A percentile compares a stretch with the other conserved stretches of the same genome.
Conservation (phyloP, 92 coral and sea anemone genomes). For the Porites evermanni region DNA sequence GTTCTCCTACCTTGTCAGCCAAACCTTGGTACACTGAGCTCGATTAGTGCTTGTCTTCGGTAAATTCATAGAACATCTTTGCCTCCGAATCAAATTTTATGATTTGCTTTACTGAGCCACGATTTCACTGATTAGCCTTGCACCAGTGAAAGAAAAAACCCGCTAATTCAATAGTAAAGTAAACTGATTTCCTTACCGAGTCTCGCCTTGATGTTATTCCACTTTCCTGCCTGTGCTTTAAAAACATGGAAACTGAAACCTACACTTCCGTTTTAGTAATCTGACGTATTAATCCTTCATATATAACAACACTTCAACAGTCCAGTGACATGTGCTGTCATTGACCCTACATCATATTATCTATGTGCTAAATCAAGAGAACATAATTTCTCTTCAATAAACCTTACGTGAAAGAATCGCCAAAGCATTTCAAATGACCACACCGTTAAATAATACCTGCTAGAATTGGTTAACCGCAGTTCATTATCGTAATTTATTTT, state of each 20-base stretch:
- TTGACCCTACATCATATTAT: too few relatives aligned
- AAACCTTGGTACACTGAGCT: not conserved
- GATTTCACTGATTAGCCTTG: not conserved
- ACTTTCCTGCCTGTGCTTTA: not conserved
- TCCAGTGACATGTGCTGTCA: too few relatives aligned
- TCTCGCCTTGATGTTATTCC: not conserved
- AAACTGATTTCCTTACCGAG: not conserved
- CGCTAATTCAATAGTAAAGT: not conserved
- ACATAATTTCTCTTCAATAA: too few relatives aligned
- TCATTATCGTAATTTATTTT: too few relatives aligned
- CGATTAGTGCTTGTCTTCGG: not conserved
- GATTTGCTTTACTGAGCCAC: not conserved
- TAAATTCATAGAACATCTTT: not conserved
- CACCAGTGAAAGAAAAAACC: not conserved
- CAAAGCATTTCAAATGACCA: too few relatives aligned
- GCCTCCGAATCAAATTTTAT: not conserved
- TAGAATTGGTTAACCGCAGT: too few relatives aligned
- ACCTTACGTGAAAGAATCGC: too few relatives aligned
- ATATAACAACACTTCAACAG: too few relatives aligned
- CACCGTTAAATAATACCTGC: too few relatives aligned
- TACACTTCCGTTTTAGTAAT: not conserved
- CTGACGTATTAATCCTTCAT: not conserved
- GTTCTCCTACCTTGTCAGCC: not conserved
- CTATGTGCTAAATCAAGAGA: too few relatives aligned
- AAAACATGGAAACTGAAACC: not conserved